These are phyloP conservation scores for Pionites leucogaster DNA, from an alignment of 2,113 vertebrate genomes.

Conservation along the genomic window DNA sequence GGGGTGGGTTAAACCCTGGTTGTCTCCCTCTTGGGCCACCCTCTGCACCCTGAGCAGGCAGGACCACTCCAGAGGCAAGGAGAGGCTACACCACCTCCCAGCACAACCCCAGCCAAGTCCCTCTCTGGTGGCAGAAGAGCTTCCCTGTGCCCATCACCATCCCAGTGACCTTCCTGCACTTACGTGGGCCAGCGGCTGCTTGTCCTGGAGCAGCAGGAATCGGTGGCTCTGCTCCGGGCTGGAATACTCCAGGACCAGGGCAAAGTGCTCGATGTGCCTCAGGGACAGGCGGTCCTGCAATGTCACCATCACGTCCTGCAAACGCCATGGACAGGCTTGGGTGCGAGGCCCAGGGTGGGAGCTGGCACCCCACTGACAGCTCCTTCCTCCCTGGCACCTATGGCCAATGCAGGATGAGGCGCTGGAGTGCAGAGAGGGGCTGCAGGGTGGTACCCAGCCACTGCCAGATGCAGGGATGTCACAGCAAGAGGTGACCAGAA, in stretches of 20 bases:
- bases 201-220: conserved; percentile 93
- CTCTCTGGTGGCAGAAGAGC: not conserved
- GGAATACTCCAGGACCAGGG: conserved; percentile 92
- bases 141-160: accelerated
- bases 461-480: not conserved
- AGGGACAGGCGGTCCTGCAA: conserved; percentile 97
- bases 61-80: not conserved
- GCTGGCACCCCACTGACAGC: not conserved
- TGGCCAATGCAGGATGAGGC: not conserved
- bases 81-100: not conserved
- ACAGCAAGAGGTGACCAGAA: not conserved
- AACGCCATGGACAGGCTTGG: accelerated
- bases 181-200: conserved; percentile 94
- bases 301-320: conserved; percentile 94
- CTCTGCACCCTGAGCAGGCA: not conserved
- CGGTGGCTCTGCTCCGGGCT: conserved; percentile 90
- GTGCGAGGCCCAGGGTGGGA: accelerated
- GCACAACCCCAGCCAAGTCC: not conserved
- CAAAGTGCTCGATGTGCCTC: conserved; percentile 96
- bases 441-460: not conserved
- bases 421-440: not conserved
- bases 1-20: not conserved
- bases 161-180: not conserved
- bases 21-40: not conserved
- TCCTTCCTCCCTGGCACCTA: accelerated